A percentile compares a stretch with the other conserved stretches of the same genome.
phyloP scores from a whole-genome alignment of 37 sponge, comb jelly and placozoan species.

The Crambe crambe region DNA sequence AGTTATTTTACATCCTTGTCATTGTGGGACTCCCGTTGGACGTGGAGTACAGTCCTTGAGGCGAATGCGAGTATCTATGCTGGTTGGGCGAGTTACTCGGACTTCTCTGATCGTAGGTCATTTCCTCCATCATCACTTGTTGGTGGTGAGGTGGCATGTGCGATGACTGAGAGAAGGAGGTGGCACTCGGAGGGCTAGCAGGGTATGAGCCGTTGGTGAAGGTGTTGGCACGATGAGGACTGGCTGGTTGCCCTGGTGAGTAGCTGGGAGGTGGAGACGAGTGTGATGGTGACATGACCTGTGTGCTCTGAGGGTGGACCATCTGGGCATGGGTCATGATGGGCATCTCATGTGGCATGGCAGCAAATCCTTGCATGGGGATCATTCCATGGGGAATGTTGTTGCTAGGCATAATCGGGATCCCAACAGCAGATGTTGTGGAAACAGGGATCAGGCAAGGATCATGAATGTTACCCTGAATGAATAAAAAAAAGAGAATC shows the following conservation, averaged over 20 bases:
- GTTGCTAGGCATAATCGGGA: conserved; percentile 37
- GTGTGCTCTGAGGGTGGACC: conserved; percentile 33
- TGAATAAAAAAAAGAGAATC: neutral
- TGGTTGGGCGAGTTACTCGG: conserved; percentile 65
- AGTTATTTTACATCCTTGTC: conserved; percentile 16
- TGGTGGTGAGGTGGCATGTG: conserved; percentile 44
- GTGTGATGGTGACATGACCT: conserved; percentile 36
- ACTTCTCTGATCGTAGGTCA: conserved; percentile 49
- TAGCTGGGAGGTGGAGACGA: conserved; percentile 69
- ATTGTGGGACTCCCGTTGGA: conserved; percentile 55
- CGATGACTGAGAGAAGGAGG: conserved; percentile 33
- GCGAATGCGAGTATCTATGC: conserved; percentile 59
- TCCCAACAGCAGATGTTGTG: conserved; percentile 15
- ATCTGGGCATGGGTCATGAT: conserved; percentile 34
- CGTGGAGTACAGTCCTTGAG: conserved; percentile 45
- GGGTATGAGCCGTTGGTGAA: conserved; percentile 9
- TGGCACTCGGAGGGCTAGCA: conserved; percentile 30
- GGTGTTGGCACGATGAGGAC: conserved; percentile 47
- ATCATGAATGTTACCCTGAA: conserved; percentile 34
- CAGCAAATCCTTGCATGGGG: conserved; percentile 53
- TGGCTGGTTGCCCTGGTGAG: conserved; percentile 44
- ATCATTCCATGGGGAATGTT: conserved; percentile 66
- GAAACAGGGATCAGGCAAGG: neutral
- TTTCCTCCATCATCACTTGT: conserved; percentile 69
- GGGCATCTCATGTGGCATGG: conserved; percentile 1